Percentiles rank a stretch among this genome's conserved stretches.
Evolutionary conservation across 2,888 invertebrate genomes (phyloP).

Genomic region (Tricholauxania praeusta): DNA sequence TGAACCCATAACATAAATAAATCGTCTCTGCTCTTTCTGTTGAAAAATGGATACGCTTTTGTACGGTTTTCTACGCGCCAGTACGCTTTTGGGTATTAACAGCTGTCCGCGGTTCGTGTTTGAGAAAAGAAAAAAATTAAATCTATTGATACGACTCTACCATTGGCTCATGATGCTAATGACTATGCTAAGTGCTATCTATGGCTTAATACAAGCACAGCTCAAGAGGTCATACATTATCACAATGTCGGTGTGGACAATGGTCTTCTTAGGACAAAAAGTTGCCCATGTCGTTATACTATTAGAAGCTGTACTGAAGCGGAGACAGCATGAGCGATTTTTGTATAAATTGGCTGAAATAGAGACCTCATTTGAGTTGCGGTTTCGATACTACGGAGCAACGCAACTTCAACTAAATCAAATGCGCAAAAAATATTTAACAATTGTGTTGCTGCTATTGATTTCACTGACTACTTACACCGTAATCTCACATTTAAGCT

Average conservation of each 20-base stretch:
- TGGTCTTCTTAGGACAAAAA: conserved; percentile 41
- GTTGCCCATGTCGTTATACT: conserved; percentile 42
- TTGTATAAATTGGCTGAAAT: conserved; percentile 36
- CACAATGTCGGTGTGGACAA: conserved; percentile 42
- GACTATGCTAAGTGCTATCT: conserved; percentile 5
- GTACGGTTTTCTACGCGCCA: neutral
- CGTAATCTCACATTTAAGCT: neutral
- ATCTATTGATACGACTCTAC: neutral
- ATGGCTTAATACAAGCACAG: conserved; percentile 13
- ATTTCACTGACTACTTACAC: neutral
- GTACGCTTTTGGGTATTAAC: conserved; percentile 42
- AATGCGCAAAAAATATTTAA: neutral
- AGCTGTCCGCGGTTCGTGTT: conserved; percentile 8
- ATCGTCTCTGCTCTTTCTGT: neutral
- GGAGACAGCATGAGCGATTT: conserved; percentile 41
- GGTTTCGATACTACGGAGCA: conserved; percentile 25
- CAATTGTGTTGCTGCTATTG: neutral
- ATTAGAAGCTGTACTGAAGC: conserved; percentile 41
- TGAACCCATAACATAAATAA: too few species aligned
- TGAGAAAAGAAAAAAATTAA: neutral
- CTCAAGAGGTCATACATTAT: conserved; percentile 36
- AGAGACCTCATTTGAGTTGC: conserved; percentile 39
- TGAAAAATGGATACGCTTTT: neutral
- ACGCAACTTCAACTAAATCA: neutral
- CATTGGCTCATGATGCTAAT: conserved; percentile 33